A percentile compares a stretch with the other conserved stretches of the same genome.
These are phyloP conservation scores for Macrosteles quadrilineatus DNA, from an alignment of 1,140 invertebrate species.

Conservation along the genomic window DNA sequence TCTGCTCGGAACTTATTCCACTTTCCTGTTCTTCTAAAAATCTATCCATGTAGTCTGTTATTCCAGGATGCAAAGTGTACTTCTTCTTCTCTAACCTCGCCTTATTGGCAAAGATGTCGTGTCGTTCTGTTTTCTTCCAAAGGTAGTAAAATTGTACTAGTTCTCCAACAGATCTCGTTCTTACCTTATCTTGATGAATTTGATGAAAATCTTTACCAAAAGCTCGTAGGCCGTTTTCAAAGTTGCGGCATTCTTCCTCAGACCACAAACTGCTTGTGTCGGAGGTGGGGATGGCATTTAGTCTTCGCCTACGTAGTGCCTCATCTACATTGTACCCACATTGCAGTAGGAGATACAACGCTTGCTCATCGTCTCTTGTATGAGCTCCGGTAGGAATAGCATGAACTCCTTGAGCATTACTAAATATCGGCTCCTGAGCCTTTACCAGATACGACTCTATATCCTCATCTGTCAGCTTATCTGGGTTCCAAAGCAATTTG, in stretches of 20 bases:
- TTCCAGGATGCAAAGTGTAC: conserved; percentile 81
- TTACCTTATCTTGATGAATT: conserved; percentile 92
- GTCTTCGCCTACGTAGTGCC: conserved; percentile 80
- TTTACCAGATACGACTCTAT: conserved; percentile 81
- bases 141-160: conserved; percentile 98
- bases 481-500: conserved; percentile 91
- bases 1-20: conserved; percentile 2
- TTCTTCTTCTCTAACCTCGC: conserved; percentile 83
- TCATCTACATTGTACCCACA: conserved; percentile 95
- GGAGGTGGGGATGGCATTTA: conserved; percentile 70
- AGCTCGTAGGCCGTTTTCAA: conserved; percentile 89
- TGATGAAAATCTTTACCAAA: conserved; percentile 96
- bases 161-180: conserved; percentile 94
- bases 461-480: conserved; percentile 67
- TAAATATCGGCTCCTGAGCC: conserved; percentile 58
- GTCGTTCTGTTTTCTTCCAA: conserved; percentile 98
- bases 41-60: conserved; percentile 84
- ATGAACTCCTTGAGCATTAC: conserved; percentile 55
- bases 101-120: conserved; percentile 87
- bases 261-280: conserved; percentile 89
- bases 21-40: conserved; percentile 81
- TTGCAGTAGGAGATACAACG: conserved; percentile 86
- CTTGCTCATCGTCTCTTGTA: conserved; percentile 91
- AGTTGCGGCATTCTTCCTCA: conserved; percentile 96
- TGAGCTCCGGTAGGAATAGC: conserved; percentile 74